These are phyloP conservation scores for Butorides virescens DNA, from an alignment of 2,113 vertebrate species.

Conservation along the genomic window DNA sequence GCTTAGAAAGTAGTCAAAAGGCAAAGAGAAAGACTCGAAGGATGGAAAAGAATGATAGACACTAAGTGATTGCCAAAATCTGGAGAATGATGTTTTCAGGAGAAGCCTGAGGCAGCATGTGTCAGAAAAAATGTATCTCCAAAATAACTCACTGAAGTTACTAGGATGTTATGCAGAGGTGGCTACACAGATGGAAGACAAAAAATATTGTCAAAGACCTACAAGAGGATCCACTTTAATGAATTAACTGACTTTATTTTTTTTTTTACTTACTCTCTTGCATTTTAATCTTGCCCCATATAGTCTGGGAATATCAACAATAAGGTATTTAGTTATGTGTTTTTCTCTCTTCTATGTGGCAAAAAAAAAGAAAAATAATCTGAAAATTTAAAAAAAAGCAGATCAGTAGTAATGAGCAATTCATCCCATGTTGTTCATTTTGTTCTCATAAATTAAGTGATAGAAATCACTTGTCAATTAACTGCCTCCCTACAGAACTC, in stretches of 20 bases:
- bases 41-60: neutral
- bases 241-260: neutral
- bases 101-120: constrained; percentile 7
- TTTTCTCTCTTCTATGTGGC: neutral
- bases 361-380: neutral
- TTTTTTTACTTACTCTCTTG: neutral
- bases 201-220: neutral
- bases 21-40: neutral
- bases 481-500: neutral
- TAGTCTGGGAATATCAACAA: neutral
- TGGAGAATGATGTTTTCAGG: neutral
- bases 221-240: neutral
- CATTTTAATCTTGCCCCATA: neutral
- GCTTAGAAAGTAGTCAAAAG: neutral
- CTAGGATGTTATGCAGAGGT: neutral
- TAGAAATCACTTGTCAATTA: neutral
- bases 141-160: constrained; percentile 12
- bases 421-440: neutral
- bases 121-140: constrained; percentile 30
- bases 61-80: constrained; percentile 17
- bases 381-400: neutral
- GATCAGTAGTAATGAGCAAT: neutral
- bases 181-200: neutral
- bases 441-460: neutral
- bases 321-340: neutral